Percentiles rank a stretch among this genome's conserved stretches.
Evolutionary conservation across 2,888 invertebrate species (phyloP).

Genomic region (Pseudoips prasinana): DNA sequence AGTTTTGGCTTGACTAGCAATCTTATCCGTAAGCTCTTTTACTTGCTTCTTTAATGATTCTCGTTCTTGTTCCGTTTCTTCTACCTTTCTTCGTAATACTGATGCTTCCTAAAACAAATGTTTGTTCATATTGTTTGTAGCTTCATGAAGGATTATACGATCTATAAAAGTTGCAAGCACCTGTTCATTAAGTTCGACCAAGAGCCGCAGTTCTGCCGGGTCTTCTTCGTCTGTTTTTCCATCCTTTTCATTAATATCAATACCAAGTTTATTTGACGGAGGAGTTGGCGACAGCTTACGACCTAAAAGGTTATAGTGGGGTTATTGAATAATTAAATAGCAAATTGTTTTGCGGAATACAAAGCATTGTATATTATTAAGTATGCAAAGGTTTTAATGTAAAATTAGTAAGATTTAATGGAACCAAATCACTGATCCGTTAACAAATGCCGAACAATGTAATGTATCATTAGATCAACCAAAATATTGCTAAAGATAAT

Average conservation of each 20-base stretch:
- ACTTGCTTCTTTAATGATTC: conserved; percentile 88
- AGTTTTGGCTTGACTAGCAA: conserved; percentile 71
- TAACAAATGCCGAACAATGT: conserved; percentile 21
- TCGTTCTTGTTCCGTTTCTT: conserved; percentile 91
- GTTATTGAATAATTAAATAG: no score
- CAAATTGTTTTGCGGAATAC: conserved; percentile 5
- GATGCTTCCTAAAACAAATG: conserved; percentile 85
- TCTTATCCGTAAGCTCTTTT: conserved; percentile 88
- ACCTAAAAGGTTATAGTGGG: conserved; percentile 68
- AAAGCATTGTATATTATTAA: conserved; percentile 20
- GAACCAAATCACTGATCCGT: conserved; percentile 26
- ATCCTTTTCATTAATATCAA: conserved; percentile 86
- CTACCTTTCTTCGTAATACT: conserved; percentile 91
- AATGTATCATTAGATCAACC: conserved; percentile 22
- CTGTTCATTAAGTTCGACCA: conserved; percentile 94
- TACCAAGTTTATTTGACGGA: conserved; percentile 83
- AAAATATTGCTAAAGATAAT: conserved; percentile 42
- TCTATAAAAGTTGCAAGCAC: conserved; percentile 42
- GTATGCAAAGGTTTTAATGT: conserved; percentile 25
- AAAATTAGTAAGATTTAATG: conserved; percentile 33
- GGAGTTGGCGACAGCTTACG: conserved; percentile 87
- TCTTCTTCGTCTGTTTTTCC: conserved; percentile 91
- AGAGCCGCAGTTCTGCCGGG: conserved; percentile 90
- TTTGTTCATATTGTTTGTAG: not conserved
- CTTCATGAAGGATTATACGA: no score